Percentiles rank a stretch among this genome's conserved stretches.
Evolutionary conservation across 2,888 invertebrate species (phyloP).

Genomic region (Apamea anceps): DNA sequence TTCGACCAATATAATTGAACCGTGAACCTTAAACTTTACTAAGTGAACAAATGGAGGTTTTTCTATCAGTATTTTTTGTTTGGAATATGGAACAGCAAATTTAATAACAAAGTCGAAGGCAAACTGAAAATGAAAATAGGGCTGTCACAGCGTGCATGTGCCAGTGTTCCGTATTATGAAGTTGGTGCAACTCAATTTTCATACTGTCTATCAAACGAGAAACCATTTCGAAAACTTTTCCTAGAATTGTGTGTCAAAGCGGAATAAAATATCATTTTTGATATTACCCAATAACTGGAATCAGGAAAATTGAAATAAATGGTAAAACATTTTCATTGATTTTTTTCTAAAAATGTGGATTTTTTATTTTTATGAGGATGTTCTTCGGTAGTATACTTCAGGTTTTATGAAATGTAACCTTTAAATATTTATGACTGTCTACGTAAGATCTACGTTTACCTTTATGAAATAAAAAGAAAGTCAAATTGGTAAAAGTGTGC

Average conservation of each 20-base stretch:
- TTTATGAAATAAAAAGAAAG: background rate
- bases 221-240: slow-evolving; percentile 48
- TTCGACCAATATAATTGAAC: background rate
- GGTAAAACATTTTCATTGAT: background rate
- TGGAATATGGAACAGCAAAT: slow-evolving; percentile 7
- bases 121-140: slow-evolving; percentile 63
- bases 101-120: slow-evolving; percentile 38
- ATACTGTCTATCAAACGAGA: slow-evolving; percentile 62
- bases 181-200: slow-evolving; percentile 67
- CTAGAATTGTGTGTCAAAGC: slow-evolving; percentile 25
- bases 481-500: background rate
- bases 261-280: slow-evolving; percentile 48
- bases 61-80: slow-evolving; percentile 5
- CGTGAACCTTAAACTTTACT: slow-evolving; percentile 11
- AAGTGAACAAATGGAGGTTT: background rate
- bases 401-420: background rate
- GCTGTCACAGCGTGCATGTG: slow-evolving; percentile 57
- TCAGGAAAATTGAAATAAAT: slow-evolving; percentile 26
- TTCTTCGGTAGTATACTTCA: background rate
- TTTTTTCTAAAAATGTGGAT: background rate
- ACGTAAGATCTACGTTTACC: background rate
- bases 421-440: background rate
- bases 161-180: slow-evolving; percentile 50
- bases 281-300: slow-evolving; percentile 33
- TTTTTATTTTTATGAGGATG: background rate